Evolutionary conservation across 2,113 vertebrate species (phyloP).

Genomic region (Lepidothrix coronata): DNA sequence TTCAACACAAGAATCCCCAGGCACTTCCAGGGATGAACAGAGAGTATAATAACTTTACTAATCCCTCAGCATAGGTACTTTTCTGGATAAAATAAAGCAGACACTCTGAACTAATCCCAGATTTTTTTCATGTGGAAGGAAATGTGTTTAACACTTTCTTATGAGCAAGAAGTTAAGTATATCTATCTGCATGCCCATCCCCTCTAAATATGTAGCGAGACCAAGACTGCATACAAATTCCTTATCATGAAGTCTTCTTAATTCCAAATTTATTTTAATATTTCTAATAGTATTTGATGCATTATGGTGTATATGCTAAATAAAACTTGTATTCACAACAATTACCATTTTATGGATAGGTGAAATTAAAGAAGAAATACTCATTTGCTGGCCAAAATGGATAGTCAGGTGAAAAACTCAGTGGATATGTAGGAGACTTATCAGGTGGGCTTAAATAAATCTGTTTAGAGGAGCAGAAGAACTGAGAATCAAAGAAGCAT

Average conservation of each 20-base stretch:
- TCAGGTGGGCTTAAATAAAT: neutral
- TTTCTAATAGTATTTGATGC: neutral
- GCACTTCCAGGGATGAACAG: neutral
- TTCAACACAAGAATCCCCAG: neutral
- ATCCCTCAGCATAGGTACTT: neutral
- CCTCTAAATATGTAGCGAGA: neutral
- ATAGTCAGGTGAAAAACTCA: neutral
- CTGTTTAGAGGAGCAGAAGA: neutral
- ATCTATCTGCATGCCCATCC: neutral
- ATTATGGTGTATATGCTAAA: neutral
- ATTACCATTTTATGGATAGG: neutral
- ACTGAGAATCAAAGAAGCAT: neutral
- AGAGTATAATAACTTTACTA: neutral
- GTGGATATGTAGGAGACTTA: neutral
- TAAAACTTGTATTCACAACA: neutral
- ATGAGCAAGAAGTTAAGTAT: neutral
- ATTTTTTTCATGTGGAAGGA: neutral
- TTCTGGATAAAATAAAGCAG: neutral
- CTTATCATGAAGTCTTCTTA: neutral
- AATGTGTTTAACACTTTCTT: neutral
- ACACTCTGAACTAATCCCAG: neutral
- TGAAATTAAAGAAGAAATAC: neutral
- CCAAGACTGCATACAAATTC: neutral
- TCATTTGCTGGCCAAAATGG: neutral
- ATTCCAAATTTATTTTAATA: neutral